Conservation (phyloP, 37 sponge, comb jelly and placozoan genomes). For the Oopsacas minuta region DNA sequence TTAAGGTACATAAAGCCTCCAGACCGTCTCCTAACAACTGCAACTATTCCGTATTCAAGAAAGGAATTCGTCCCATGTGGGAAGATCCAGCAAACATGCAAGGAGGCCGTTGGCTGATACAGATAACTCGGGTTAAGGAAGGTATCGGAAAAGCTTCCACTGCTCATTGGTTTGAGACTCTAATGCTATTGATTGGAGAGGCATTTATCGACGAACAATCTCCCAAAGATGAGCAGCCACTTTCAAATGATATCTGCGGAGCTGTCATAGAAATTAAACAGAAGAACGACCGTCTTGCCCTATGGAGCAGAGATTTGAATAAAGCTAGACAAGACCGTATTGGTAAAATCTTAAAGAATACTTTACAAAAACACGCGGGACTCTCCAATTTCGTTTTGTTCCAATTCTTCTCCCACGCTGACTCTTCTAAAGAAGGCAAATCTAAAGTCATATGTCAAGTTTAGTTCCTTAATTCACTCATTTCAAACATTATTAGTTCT, state of each 20-base stretch:
- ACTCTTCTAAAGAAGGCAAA: neutral
- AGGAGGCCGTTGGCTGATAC: conserved; percentile 78
- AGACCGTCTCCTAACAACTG: neutral
- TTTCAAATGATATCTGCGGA: conserved; percentile 4
- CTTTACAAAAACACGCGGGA: neutral
- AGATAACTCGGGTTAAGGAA: conserved; percentile 20
- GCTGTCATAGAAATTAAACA: neutral
- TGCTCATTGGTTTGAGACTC: neutral
- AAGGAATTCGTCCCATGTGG: conserved; percentile 79
- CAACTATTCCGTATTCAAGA: conserved; percentile 31
- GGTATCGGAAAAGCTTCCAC: neutral
- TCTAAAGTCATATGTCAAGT: conserved; percentile 3
- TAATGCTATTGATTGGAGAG: conserved; percentile 13
- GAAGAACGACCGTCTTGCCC: neutral
- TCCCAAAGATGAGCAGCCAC: neutral
- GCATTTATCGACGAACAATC: neutral
- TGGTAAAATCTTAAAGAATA: neutral
- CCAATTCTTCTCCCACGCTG: conserved; percentile 13
- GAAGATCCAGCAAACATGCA: conserved; percentile 57
- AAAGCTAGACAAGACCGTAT: neutral
- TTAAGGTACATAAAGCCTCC: neutral
- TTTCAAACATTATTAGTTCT: neutral
- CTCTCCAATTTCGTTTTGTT: neutral
- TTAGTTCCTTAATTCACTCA: neutral
- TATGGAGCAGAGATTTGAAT: neutral